These are phyloP conservation scores for Chroicocephalus ridibundus DNA, from an alignment of 2,113 vertebrate genomes.

Conservation along the genomic window DNA sequence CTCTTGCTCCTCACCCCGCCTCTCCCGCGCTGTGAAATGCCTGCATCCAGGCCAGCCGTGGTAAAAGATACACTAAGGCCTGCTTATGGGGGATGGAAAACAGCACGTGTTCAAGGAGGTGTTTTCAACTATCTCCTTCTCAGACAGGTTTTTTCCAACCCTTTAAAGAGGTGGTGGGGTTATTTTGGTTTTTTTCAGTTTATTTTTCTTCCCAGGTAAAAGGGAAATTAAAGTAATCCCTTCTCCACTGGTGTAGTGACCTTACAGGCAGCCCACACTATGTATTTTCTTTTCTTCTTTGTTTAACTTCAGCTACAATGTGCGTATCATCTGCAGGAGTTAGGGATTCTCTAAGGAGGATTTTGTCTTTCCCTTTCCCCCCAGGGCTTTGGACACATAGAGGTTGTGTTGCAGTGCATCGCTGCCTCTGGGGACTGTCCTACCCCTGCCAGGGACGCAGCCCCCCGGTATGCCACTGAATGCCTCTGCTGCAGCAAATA, in stretches of 20 bases:
- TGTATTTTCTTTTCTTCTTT: background rate
- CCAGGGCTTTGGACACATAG: background rate
- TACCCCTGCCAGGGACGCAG: background rate
- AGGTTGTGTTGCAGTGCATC: background rate
- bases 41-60: background rate
- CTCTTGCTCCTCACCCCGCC: background rate
- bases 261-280: background rate
- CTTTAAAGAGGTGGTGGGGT: background rate
- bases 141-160: background rate
- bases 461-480: background rate
- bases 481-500: background rate
- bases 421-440: fast-evolving
- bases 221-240: slow-evolving; percentile 28
- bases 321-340: background rate
- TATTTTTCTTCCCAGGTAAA: slow-evolving; percentile 64
- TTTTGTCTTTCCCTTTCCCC: background rate
- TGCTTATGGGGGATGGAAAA: slow-evolving; percentile 30
- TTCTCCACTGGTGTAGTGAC: background rate
- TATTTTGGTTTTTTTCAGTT: slow-evolving; percentile 14
- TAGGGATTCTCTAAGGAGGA: background rate
- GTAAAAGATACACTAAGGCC: slow-evolving; percentile 4
- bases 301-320: background rate
- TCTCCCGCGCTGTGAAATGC: background rate
- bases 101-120: background rate
- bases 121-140: slow-evolving; percentile 2